Base-by-base conservation (phyloP, 2,888 invertebrate species). In the Campaea margaritaria region DNA sequence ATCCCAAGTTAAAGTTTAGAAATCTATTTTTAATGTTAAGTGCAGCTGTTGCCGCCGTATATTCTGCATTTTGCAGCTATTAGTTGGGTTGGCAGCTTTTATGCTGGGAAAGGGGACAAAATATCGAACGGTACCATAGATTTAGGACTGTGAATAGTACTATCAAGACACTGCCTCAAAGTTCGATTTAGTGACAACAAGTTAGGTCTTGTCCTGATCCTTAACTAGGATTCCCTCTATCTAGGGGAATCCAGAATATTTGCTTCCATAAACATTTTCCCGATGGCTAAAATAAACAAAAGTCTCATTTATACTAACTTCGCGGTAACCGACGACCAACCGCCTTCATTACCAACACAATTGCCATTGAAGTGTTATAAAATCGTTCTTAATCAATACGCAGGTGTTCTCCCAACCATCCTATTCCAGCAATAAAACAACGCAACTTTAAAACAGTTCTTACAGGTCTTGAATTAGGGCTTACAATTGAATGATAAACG, bases 301-400 rank as follows among this genome's bases (percentile, higher is more conserved):
- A 16, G n/a, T n/a, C 3, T 7, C n/a, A 21, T 21, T 21, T 3
- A 2, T 3, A 3, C 5, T 15, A 27, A 34, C 27, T 51, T 56
- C 5, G 34, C 46, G 31, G 15, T 12, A 21, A 48, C n/a, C 9
- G 31, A 31, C 47, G n/a, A 47, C 41, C 34, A 41, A 47, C 41
- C 49, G 14, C n/a, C 47, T 56, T 51, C 61, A 48, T 52, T 53
- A 28, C 50, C 41, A 16, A 39, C 44, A 39, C 44, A 57, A 61
- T 56, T 51, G 56, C 56, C 45, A 10, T 55, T 39, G 21, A 69
- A 62, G 65, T 62, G 68, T 68, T 64, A 64, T 65, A 67, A 73
- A 75, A 70, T 62, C 53, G 58, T 46, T 47, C 43, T 67, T 65
- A 62, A 72, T 73, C 69, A 74, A 72, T 69, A 67, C 67, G 63